These are phyloP conservation scores for Pluvialis apricaria DNA, from an alignment of 2,113 vertebrate genomes.

Conservation along the genomic window DNA sequence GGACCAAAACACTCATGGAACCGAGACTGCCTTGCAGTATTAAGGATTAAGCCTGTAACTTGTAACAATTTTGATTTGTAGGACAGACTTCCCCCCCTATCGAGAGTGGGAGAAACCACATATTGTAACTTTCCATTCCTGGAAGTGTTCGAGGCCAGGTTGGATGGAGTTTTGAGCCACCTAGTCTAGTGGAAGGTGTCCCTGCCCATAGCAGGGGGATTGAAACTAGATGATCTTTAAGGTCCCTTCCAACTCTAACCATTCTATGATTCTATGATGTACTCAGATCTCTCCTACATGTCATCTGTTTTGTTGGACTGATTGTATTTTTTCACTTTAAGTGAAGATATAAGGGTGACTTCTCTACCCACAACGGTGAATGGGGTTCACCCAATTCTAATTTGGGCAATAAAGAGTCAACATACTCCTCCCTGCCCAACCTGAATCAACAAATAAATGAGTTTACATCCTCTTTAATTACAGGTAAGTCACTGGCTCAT, in stretches of 20 bases:
- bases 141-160: too few species aligned
- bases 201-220: too few species aligned
- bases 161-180: too few species aligned
- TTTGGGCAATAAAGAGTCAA: not conserved
- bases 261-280: not conserved
- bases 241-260: too few species aligned
- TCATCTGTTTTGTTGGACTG: not conserved
- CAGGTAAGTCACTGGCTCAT: not conserved
- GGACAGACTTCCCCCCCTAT: not conserved
- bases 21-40: not conserved
- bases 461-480: conserved; percentile 10
- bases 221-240: too few species aligned
- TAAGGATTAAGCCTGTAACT: not conserved
- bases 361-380: not conserved
- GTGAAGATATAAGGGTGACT: not conserved
- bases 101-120: not conserved
- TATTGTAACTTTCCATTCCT: not conserved
- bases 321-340: not conserved
- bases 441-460: conserved; percentile 32
- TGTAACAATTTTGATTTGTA: not conserved
- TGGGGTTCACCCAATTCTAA: not conserved
- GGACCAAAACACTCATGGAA: not conserved
- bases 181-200: too few species aligned
- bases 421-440: not conserved
- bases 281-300: not conserved